These are phyloP conservation scores for Catharus minimus DNA, from an alignment of 2,113 vertebrate species.

Conservation along the genomic window DNA sequence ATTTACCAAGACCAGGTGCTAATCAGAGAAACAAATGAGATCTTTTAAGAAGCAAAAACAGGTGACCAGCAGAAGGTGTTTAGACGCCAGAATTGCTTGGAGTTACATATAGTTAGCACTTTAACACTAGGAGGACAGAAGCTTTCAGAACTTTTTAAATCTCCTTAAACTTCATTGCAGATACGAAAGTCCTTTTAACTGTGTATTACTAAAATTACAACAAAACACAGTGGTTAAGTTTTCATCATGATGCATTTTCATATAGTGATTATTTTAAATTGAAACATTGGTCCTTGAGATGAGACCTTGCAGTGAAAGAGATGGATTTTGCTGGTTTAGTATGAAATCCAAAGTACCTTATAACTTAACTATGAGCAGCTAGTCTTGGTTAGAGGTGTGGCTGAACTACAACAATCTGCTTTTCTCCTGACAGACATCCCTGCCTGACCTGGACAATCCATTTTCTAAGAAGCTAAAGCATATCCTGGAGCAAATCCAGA, in stretches of 20 bases:
- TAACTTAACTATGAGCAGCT: neutral
- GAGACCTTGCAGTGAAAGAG: neutral
- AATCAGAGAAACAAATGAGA: neutral
- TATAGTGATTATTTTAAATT: neutral
- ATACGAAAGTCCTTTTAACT: neutral
- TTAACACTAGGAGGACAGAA: neutral
- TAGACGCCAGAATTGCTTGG: neutral
- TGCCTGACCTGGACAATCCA: slow-evolving; percentile 86
- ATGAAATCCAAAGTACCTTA: neutral
- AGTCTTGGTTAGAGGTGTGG: neutral
- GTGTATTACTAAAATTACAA: neutral
- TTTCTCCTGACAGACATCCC: slow-evolving; percentile 64
- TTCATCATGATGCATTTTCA: neutral
- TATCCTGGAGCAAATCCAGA: slow-evolving; percentile 78
- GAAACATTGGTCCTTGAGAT: neutral
- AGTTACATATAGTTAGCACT: neutral
- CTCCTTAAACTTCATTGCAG: neutral
- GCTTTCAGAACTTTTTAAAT: neutral
- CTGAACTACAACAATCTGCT: neutral
- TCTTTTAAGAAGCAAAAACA: neutral
- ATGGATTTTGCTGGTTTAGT: neutral
- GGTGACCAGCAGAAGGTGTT: neutral
- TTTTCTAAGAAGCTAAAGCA: slow-evolving; percentile 82
- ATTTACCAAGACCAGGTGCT: neutral
- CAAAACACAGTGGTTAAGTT: neutral